These are phyloP conservation scores for Drosophila testacea DNA, from an alignment of 2,888 invertebrate genomes.

Conservation along the genomic window DNA sequence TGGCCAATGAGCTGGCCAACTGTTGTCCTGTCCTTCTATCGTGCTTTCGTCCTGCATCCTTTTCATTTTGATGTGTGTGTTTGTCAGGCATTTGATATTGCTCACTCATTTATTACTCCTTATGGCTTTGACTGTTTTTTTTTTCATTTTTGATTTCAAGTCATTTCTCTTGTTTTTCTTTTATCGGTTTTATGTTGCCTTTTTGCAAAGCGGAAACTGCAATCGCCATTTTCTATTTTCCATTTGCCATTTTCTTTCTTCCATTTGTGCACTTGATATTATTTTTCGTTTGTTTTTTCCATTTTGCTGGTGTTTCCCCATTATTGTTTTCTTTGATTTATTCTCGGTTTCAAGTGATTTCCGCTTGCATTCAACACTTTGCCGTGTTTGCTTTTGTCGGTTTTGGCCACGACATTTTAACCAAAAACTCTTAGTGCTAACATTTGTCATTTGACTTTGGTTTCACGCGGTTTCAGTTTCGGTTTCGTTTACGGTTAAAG, in stretches of 20 bases:
- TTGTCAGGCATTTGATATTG: conserved; percentile 50
- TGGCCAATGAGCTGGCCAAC: conserved; percentile 14
- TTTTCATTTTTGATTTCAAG: conserved; percentile 46
- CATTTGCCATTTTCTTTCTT: conserved; percentile 37
- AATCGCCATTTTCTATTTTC: conserved; percentile 56
- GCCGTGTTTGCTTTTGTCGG: conserved; percentile 54
- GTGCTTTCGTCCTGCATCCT: conserved; percentile 23
- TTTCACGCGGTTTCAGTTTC: conserved; percentile 33
- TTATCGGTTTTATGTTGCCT: conserved; percentile 24
- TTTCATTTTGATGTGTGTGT: conserved; percentile 19
- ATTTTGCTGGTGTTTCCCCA: conserved; percentile 42
- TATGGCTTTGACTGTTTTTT: conserved; percentile 43
- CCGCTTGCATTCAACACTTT: conserved; percentile 77
- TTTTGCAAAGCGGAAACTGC: conserved; percentile 46
- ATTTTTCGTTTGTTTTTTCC: conserved; percentile 34
- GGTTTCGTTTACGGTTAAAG: conserved; percentile 38
- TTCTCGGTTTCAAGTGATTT: conserved; percentile 79
- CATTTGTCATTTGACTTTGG: conserved; percentile 69
- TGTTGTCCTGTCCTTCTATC: conserved; percentile 9
- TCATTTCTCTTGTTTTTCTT: conserved; percentile 44
- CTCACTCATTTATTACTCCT: conserved; percentile 62
- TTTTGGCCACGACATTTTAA: conserved; percentile 43
- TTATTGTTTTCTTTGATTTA: conserved; percentile 79
- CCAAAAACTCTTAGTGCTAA: conserved; percentile 52
- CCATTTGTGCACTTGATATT: conserved; percentile 34